A percentile compares a stretch with the other conserved stretches of the same genome.
Evolutionary conservation across 2,888 invertebrate genomes (phyloP).

Genomic region (Danaus chrysippus): DNA sequence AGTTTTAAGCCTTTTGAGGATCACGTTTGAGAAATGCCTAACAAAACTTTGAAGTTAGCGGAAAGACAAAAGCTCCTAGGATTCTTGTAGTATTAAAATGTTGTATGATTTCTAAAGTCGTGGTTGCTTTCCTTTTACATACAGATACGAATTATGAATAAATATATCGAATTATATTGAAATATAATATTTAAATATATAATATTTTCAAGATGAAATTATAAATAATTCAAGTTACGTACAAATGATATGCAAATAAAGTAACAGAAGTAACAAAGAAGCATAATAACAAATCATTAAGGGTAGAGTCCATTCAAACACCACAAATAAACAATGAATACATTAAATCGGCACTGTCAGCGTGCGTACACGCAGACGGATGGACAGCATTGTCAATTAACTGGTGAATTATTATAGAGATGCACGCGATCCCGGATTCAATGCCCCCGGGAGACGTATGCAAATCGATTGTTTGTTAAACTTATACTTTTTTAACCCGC

Average conservation of each 20-base stretch:
- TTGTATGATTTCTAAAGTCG: slow-evolving; percentile 17
- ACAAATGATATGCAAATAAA: not conserved
- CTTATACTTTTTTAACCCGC: slow-evolving; percentile 13
- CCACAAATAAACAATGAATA: slow-evolving; percentile 25
- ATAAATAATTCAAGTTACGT: not conserved
- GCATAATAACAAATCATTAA: slow-evolving; percentile 1
- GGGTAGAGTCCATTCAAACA: slow-evolving; percentile 12
- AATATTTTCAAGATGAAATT: too few species aligned
- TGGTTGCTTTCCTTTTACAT: not conserved
- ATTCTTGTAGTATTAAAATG: slow-evolving; percentile 22
- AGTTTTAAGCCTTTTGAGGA: slow-evolving; percentile 30
- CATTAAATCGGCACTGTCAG: slow-evolving; percentile 25
- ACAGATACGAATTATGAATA: too few species aligned
- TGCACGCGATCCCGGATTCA: slow-evolving; percentile 43
- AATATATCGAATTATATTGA: too few species aligned
- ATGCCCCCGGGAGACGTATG: slow-evolving; percentile 35
- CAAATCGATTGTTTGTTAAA: slow-evolving; percentile 33
- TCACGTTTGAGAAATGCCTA: slow-evolving; percentile 18
- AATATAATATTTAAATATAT: too few species aligned
- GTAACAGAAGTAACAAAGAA: not conserved
- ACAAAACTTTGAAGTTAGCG: slow-evolving; percentile 13
- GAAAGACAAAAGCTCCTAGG: slow-evolving; percentile 24
- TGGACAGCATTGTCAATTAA: slow-evolving; percentile 55
- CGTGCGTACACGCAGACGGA: slow-evolving; percentile 29
- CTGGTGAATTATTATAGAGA: slow-evolving; percentile 47